Percentiles rank a stretch among this genome's conserved stretches.
Conservation (phyloP, 2,797 vertebrate species). For the Peromyscus nudipes region DNA sequence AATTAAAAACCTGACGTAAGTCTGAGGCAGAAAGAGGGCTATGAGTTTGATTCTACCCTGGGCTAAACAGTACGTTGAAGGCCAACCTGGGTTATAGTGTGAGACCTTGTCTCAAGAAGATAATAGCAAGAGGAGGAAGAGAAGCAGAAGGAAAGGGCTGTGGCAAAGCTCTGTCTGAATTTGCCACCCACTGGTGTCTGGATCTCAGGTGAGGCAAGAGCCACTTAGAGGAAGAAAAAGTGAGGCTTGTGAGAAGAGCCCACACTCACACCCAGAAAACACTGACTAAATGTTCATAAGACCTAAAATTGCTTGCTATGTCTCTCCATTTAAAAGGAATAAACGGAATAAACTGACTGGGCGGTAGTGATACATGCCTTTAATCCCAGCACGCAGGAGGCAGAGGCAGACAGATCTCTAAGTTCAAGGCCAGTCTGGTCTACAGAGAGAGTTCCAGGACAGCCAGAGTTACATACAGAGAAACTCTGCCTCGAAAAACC, state of each 20-base stretch:
- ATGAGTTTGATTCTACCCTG: background rate
- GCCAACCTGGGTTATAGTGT: background rate
- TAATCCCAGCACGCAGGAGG: background rate
- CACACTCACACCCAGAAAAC: background rate
- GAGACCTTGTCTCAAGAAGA: background rate
- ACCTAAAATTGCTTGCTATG: background rate
- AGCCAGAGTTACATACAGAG: background rate
- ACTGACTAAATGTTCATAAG: constrained; percentile 3
- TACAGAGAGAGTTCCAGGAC: background rate
- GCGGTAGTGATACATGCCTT: background rate
- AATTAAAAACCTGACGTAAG: background rate
- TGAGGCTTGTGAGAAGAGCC: background rate
- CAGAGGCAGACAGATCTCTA: background rate
- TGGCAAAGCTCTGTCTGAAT: background rate
- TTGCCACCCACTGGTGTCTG: background rate
- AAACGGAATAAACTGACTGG: background rate
- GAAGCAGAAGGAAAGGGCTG: background rate
- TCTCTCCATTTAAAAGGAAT: constrained; percentile 51
- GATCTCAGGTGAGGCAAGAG: constrained; percentile 31
- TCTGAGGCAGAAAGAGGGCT: too few species aligned
- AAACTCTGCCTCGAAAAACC: background rate
- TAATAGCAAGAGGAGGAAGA: background rate
- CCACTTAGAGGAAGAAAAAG: background rate
- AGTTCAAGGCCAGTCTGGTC: background rate
- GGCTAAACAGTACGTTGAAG: background rate